Conservation (phyloP, 2,797 vertebrate species). For the Enteromius paludinosus region DNA sequence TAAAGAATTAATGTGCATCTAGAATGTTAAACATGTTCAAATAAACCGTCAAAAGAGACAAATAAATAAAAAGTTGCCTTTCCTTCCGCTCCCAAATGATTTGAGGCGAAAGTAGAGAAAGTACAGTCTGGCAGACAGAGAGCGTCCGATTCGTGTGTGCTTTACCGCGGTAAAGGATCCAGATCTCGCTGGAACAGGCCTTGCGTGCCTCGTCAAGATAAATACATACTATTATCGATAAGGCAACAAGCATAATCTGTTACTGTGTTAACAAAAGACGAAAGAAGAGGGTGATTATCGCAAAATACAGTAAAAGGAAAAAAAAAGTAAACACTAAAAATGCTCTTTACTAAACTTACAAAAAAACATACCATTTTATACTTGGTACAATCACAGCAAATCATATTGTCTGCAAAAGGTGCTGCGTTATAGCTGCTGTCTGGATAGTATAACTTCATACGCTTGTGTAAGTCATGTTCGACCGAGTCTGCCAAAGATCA, state of each 20-base stretch:
- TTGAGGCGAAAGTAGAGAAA: conserved; percentile 39
- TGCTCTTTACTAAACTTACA: conserved; percentile 53
- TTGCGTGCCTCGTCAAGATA: conserved; percentile 31
- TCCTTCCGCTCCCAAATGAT: conserved; percentile 43
- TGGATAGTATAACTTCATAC: conserved; percentile 54
- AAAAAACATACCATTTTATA: conserved; percentile 75
- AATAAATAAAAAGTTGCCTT: conserved; percentile 70
- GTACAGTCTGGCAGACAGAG: conserved; percentile 6
- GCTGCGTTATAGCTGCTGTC: conserved; percentile 55
- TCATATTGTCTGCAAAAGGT: conserved; percentile 49
- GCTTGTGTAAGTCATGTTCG: conserved; percentile 18
- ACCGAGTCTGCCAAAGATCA: conserved; percentile 27
- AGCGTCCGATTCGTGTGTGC: conserved; percentile 21
- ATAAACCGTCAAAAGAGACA: conserved; percentile 54
- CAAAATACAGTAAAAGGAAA: conserved; percentile 69
- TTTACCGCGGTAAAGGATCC: conserved; percentile 1
- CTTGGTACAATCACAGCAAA: conserved; percentile 63
- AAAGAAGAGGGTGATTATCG: conserved; percentile 61
- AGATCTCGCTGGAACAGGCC: conserved; percentile 23
- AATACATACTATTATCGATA: conserved; percentile 51
- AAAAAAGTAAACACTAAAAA: conserved; percentile 69
- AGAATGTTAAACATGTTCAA: conserved; percentile 65
- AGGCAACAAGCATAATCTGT: conserved; percentile 63
- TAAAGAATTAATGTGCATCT: conserved; percentile 64
- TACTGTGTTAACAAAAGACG: conserved; percentile 68